Conservation (phyloP, 2,113 vertebrate species). For the Lethenteron camtschaticum region DNA sequence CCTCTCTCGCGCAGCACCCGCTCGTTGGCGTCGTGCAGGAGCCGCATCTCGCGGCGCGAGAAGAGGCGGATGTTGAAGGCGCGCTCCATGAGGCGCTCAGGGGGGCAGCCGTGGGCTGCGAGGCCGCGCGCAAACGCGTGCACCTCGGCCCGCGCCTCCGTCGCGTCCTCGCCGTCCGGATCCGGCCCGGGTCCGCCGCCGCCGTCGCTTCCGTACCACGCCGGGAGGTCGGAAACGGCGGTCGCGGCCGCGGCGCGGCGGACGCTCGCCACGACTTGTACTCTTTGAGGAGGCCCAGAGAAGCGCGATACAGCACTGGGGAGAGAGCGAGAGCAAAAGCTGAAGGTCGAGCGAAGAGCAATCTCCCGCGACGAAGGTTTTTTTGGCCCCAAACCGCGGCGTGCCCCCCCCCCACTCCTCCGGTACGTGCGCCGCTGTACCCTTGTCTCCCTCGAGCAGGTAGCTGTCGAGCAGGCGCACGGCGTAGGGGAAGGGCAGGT, state of each 20-base stretch:
- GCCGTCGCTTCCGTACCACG: too few relatives aligned
- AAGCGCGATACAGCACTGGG: conserved; percentile 44
- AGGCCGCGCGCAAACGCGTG: too few relatives aligned
- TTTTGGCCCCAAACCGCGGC: too few relatives aligned
- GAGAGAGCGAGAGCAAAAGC: too few relatives aligned
- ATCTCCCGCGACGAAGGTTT: too few relatives aligned
- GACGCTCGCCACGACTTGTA: conserved; percentile 31
- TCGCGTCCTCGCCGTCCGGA: too few relatives aligned
- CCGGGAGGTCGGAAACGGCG: conserved; percentile 10
- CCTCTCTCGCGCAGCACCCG: conserved; percentile 36
- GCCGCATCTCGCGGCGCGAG: conserved; percentile 44
- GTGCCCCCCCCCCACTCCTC: too few relatives aligned
- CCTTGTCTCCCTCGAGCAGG: conserved; percentile 48
- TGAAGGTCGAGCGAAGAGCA: too few relatives aligned
- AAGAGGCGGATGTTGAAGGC: conserved; percentile 44
- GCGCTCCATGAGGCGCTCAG: conserved; percentile 27
- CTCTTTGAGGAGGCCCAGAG: conserved; percentile 38
- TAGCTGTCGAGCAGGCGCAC: conserved; percentile 47
- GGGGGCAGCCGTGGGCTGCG: too few relatives aligned
- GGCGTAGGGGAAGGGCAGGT: conserved; percentile 44
- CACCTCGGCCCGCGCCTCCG: too few relatives aligned
- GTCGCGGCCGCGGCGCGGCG: conserved; percentile 21
- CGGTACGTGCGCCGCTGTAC: not conserved
- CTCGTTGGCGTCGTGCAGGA: conserved; percentile 49
- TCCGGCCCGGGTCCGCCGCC: too few relatives aligned